Base-by-base conservation (phyloP, 2,797 vertebrate species). In the Leuciscus waleckii region DNA sequence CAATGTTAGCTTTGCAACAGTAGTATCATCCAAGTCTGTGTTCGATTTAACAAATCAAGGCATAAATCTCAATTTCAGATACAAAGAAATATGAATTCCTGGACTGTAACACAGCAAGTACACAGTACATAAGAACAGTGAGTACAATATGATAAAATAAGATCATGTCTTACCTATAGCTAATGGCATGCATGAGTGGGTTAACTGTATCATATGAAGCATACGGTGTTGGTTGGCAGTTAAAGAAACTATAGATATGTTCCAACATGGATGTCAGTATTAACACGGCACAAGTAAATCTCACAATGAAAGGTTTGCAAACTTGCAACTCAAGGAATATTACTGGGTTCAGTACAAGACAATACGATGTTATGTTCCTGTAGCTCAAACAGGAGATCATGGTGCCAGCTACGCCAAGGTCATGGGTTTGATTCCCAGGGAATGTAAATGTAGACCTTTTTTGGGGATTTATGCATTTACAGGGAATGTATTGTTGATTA, bases 181-280 rank as follows among this genome's bases (percentile, higher is more conserved):
- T 88, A 75, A 90, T 89, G 74, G 90, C 89, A 92, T 93, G 92
- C 91, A 92, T 90, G 87, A 90, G 88, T 92, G 90, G 91, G 90
- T 89, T 92, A 92, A 90, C 85, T 90, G 86, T 92, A 79, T 85
- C 78, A 90, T 83, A 84, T 86, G 90, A 92, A 92, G 90, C 85
- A 88, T 79, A 58, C 86, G 88, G 91, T 90, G 91, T 89, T 91
- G 92, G 88, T 92, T 91, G 91, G 88, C 90, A 85, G 82, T 81
- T 92, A 77, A 90, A 90, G 75, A 87, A 91, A 89, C 79, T 79
- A 69, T 76, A 76, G 88, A 87, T 89, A 85, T 85, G 85, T 58
- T 49, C 43, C 37, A 76, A 69, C 58, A 67, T 67, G 7, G 56
- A 65, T 17, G 29, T 54, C 65, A 73, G 43, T 65, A 41, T 79